phyloP scores from a whole-genome alignment of 2,888 invertebrate species.

The Molorchus minor region DNA sequence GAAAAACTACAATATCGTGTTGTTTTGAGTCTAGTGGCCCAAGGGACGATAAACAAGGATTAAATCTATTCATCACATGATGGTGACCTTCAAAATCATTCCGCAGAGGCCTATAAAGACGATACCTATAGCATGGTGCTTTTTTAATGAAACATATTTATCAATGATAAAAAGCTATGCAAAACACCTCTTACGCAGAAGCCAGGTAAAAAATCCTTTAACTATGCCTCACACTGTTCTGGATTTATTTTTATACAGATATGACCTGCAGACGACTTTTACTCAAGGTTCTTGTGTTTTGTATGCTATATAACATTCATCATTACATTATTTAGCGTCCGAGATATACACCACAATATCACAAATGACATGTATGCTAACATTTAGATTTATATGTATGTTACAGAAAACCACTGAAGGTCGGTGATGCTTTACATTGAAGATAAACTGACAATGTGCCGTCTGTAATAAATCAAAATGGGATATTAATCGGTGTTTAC shows the following conservation, averaged over 20 bases:
- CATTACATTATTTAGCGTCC: conserved; percentile 42
- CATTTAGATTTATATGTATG: too few relatives aligned
- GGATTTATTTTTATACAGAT: conserved; percentile 50
- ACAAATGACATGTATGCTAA: too few relatives aligned
- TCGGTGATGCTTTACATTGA: conserved; percentile 28
- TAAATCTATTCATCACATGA: too few relatives aligned
- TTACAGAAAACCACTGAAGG: conserved; percentile 44
- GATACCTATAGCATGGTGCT: too few relatives aligned
- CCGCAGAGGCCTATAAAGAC: too few relatives aligned
- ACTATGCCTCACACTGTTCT: conserved; percentile 24
- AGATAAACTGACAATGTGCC: conserved; percentile 16
- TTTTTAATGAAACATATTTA: too few relatives aligned
- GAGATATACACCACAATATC: conserved; percentile 32
- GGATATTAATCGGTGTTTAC: conserved; percentile 8
- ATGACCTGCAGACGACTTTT: conserved; percentile 59
- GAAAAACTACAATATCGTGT: too few relatives aligned
- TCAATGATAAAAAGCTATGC: too few relatives aligned
- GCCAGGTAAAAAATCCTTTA: conserved; percentile 27
- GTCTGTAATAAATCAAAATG: conserved; percentile 15
- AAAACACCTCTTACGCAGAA: too few relatives aligned
- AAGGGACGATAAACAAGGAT: too few relatives aligned
- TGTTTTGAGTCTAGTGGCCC: too few relatives aligned
- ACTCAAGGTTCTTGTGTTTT: conserved; percentile 50
- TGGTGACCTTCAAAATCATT: too few relatives aligned
- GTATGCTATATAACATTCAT: conserved; percentile 40